Conservation (phyloP, 2,113 vertebrate genomes). For the Panthera tigris region DNA sequence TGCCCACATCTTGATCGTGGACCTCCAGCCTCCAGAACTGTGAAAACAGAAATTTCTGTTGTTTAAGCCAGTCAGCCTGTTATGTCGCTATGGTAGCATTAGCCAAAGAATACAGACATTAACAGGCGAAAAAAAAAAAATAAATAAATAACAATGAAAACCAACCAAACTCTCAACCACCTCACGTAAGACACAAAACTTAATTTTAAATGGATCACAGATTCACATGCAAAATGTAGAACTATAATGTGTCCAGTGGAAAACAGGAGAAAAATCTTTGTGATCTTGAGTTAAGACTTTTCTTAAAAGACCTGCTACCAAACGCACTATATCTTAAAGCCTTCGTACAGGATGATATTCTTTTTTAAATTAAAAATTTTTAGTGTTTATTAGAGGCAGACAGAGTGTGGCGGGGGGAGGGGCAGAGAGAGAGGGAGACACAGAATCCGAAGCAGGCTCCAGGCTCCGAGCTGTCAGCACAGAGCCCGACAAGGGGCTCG, state of each 20-base stretch:
- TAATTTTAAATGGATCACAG: not conserved
- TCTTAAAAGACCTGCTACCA: not conserved
- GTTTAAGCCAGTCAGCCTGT: not conserved
- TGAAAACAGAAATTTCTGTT: not conserved
- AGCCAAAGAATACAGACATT: not conserved
- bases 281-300: not conserved
- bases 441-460: too few species aligned
- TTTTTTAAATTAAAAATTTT: not conserved
- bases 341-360: not conserved
- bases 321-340: not conserved
- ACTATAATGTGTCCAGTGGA: not conserved
- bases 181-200: not conserved
- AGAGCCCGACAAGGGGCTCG: too few species aligned
- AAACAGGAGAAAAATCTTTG: not conserved
- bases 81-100: not conserved
- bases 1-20: fast-evolving
- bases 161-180: not conserved
- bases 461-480: too few species aligned
- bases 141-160: not conserved
- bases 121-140: not conserved
- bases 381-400: too few species aligned
- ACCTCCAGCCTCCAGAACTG: not conserved
- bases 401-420: too few species aligned
- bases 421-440: too few species aligned
- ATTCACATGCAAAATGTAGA: not conserved